phyloP scores from a whole-genome alignment of 30 jellyfish, hydroid and myxozoan genomes.

The Chironex yamaguchii region DNA sequence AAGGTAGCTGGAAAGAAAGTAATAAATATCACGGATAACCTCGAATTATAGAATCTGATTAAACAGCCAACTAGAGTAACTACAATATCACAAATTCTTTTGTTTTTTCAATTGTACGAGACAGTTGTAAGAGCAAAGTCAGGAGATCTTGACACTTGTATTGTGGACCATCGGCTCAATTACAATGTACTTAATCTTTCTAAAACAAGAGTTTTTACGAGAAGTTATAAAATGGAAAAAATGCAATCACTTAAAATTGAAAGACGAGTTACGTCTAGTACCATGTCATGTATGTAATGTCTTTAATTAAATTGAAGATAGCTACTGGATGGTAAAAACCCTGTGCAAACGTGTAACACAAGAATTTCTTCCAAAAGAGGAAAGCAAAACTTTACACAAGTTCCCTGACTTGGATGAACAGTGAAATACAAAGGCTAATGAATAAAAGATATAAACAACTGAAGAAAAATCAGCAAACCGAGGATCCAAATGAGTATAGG shows the following conservation, averaged over 20 bases:
- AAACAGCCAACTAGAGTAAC: constrained; percentile 47
- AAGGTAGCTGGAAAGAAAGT: no score
- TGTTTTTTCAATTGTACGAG: constrained; percentile 19
- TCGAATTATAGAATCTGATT: constrained; percentile 25
- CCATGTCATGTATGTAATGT: constrained; percentile 52
- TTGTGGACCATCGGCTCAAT: constrained; percentile 52
- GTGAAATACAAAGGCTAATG: constrained; percentile 13
- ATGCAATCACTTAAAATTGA: constrained; percentile 12
- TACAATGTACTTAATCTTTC: constrained; percentile 19
- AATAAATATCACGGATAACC: no score
- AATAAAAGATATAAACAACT: constrained; percentile 18
- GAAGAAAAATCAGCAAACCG: constrained; percentile 9
- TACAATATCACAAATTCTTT: constrained; percentile 20
- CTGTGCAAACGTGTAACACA: not conserved
- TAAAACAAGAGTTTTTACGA: not conserved
- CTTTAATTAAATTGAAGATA: constrained; percentile 29
- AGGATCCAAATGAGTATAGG: constrained; percentile 26
- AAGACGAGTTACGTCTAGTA: constrained; percentile 9
- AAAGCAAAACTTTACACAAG: constrained; percentile 1
- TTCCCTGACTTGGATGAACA: constrained; percentile 40
- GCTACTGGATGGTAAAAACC: constrained; percentile 6
- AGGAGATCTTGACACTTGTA: constrained; percentile 39
- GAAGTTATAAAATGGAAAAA: not conserved
- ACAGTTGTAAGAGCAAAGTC: constrained; percentile 33
- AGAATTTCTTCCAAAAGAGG: constrained; percentile 1